Percentiles rank a stretch among this genome's conserved stretches.
Conservation (phyloP, 2,113 vertebrate genomes). For the Lasiurus cinereus region DNA sequence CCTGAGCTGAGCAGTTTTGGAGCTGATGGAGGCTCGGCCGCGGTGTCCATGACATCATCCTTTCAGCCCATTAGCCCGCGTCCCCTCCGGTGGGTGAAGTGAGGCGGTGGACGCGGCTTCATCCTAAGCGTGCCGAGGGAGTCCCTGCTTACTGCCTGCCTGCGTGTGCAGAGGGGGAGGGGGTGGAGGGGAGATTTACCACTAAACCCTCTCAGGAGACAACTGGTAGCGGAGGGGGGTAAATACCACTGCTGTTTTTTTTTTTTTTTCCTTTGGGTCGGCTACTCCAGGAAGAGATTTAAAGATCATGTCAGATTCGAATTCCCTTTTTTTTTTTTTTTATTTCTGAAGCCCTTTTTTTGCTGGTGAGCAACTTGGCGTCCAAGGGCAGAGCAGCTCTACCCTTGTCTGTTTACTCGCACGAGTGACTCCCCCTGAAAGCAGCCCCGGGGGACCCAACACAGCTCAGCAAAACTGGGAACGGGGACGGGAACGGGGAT, state of each 20-base stretch:
- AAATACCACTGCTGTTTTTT: not conserved
- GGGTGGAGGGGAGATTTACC: slow-evolving; percentile 19
- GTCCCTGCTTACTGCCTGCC: slow-evolving; percentile 51
- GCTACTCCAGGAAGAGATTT: slow-evolving; percentile 56
- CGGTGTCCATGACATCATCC: slow-evolving; percentile 77
- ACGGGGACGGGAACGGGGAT: not conserved
- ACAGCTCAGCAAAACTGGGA: not conserved
- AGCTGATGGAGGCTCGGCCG: slow-evolving; percentile 55
- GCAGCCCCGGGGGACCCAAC: not conserved
- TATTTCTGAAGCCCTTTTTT: slow-evolving; percentile 1
- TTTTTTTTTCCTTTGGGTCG: not conserved
- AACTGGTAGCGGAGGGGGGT: not conserved
- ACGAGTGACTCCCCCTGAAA: not conserved
- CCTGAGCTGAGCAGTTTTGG: slow-evolving; percentile 78
- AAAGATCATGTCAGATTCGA: slow-evolving; percentile 27
- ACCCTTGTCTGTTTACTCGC: slow-evolving; percentile 62
- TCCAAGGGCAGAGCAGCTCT: slow-evolving; percentile 62
- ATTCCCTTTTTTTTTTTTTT: slow-evolving; percentile 3
- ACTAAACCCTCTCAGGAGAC: slow-evolving; percentile 18
- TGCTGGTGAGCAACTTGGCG: slow-evolving; percentile 68
- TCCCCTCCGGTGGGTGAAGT: slow-evolving; percentile 67
- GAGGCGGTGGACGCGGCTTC: slow-evolving; percentile 60
- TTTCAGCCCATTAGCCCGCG: slow-evolving; percentile 73
- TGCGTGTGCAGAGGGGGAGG: not conserved
- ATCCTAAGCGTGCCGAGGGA: slow-evolving; percentile 60